Conservation (phyloP, 1,140 invertebrate genomes). For the Pentalonia nigronervosa region DNA sequence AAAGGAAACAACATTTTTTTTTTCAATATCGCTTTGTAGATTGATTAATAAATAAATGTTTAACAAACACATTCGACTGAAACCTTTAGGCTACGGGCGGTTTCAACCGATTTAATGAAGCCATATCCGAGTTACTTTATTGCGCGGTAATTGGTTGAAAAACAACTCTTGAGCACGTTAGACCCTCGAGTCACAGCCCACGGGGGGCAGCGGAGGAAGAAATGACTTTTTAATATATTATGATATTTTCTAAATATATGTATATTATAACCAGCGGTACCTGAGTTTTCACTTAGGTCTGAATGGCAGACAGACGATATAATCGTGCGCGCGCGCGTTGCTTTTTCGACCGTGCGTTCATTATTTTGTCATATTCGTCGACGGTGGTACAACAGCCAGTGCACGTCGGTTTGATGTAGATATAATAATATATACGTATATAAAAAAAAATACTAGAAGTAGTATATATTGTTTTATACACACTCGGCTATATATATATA, state of each 20-base stretch:
- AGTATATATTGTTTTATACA: neutral
- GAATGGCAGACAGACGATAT: slow-evolving; percentile 12
- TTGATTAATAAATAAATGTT: neutral
- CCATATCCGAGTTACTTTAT: slow-evolving; percentile 20
- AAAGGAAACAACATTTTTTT: neutral
- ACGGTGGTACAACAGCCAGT: neutral
- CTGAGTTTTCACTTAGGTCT: neutral
- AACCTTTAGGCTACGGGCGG: neutral
- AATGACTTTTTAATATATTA: slow-evolving; percentile 28
- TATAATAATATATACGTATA: neutral
- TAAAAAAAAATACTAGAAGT: neutral
- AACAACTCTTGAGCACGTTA: slow-evolving; percentile 29
- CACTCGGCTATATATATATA: too few relatives aligned
- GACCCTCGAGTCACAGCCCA: slow-evolving; percentile 2
- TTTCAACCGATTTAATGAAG: slow-evolving; percentile 29
- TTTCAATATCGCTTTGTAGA: neutral
- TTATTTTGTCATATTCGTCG: slow-evolving; percentile 52
- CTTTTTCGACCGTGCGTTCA: slow-evolving; percentile 20
- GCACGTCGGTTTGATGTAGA: neutral
- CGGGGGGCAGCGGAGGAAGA: neutral
- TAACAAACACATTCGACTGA: neutral
- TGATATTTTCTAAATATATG: neutral
- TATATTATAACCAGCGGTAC: slow-evolving; percentile 4
- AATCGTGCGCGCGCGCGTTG: slow-evolving; percentile 29
- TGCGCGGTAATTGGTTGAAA: slow-evolving; percentile 29